Percentiles rank a stretch among this genome's conserved stretches.
These are phyloP conservation scores for Pica pica DNA, from an alignment of 2,113 vertebrate species.

Conservation along the genomic window DNA sequence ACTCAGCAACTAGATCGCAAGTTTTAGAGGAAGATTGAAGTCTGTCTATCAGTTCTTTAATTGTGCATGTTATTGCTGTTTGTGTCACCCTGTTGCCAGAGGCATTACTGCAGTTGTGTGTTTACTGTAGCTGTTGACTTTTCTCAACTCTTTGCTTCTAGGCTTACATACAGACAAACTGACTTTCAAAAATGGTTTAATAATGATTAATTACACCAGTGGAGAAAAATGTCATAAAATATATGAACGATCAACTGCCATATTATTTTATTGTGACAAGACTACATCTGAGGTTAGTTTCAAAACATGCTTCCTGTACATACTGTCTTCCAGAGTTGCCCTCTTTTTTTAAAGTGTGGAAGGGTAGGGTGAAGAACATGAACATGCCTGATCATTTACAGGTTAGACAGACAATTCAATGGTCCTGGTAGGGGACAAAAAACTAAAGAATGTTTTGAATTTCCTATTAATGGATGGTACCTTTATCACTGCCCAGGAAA, in stretches of 20 bases:
- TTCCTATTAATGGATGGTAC: background rate
- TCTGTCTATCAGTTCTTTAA: background rate
- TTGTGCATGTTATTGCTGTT: background rate
- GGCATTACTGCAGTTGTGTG: background rate
- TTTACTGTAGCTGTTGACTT: background rate
- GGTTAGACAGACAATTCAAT: background rate
- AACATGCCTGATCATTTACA: background rate
- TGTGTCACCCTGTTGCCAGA: background rate
- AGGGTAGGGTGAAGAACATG: background rate
- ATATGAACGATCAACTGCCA: constrained; percentile 84
- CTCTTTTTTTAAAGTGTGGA: background rate
- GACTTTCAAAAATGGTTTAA: constrained; percentile 84
- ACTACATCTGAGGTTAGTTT: constrained; percentile 76
- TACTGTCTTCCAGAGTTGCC: background rate
- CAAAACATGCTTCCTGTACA: background rate
- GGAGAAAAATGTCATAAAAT: constrained; percentile 88
- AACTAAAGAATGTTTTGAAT: background rate
- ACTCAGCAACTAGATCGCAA: background rate
- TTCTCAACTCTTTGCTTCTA: constrained; percentile 49
- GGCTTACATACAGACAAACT: constrained; percentile 80
- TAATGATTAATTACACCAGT: constrained; percentile 89
- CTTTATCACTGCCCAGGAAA: background rate
- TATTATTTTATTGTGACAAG: constrained; percentile 88
- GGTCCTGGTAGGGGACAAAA: background rate
- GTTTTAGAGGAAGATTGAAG: background rate